A percentile compares a stretch with the other conserved stretches of the same genome.
Conservation (phyloP, 2,888 invertebrate species). For the Chymomyza amoena region DNA sequence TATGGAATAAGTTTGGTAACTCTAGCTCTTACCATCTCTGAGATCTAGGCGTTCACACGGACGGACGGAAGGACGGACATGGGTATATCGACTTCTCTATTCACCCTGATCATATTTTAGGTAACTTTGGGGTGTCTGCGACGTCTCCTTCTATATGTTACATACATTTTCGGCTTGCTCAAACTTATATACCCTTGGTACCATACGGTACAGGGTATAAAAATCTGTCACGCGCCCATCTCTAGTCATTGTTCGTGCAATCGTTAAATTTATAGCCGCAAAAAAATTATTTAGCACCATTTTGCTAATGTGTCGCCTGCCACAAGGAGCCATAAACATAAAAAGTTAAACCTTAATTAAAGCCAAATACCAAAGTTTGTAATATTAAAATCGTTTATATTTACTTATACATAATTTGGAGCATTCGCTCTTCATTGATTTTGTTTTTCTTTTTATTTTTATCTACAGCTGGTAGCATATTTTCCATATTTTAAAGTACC, state of each 20-base stretch:
- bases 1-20: no score
- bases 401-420: background rate
- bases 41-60: no score
- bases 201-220: no score
- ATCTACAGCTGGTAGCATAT: background rate
- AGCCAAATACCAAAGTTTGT: constrained; percentile 14
- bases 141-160: no score
- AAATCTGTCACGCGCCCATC: background rate
- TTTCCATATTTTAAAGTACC: background rate
- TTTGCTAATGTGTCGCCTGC: constrained; percentile 59
- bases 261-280: constrained; percentile 67
- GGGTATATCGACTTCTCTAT: no score
- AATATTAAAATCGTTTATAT: constrained; percentile 30
- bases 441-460: background rate
- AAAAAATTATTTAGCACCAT: constrained; percentile 61
- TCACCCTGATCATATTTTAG: no score
- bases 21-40: no score
- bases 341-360: background rate
- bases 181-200: no score
- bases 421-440: background rate
- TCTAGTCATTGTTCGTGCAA: background rate
- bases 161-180: no score
- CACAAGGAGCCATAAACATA: constrained; percentile 33
- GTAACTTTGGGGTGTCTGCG: no score
- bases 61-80: no score